Evolutionary conservation across 1,140 invertebrate species (phyloP), one percentile per base, ranked within the genome.

Genomic region (Psix sp.): DNA sequence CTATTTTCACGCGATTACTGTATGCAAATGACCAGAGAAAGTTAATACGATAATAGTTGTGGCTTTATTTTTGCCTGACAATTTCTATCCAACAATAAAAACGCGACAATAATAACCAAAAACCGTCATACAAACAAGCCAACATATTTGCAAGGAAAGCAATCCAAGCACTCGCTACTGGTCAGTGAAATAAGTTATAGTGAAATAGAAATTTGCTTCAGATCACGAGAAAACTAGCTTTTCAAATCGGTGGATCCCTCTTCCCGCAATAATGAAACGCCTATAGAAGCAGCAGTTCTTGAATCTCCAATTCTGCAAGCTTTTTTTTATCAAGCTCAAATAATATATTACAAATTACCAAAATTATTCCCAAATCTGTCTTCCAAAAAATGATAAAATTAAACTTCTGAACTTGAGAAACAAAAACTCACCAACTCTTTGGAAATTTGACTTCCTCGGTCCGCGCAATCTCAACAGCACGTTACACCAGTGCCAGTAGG

Each of bases 131-230:
- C 36, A 24, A 57, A 60, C 56, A 11, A 48, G 43, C 24, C 42
- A 51, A 15, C 57, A 62, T 70, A 56, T 70, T 62, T 70, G 66
- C 66, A 54, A 60, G 36, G 66, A 70, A 70, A 70, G 66, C 66
- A 42, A 60, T 42, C 31, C 20, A 21, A 13, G 45, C 13, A 31
- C 35, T 51, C 14, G 46, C 20, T 6, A 17, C 38, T 35, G 39
- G 33, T 46, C 65, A 17, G 31, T n/a, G 35, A 43, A 60, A 54
- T 54, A 56, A 54, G 10, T 59, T 46, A 45, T 40, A 46, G 65
- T 40, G 65, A 60, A 62, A 60, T 62, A 70, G 66, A 70, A 70
- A 70, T 70, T 62, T 48, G 26, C 60, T 54, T 60, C 48, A 40
- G 48, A 36, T 9, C n/a, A 29, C 42, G 49, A 63, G 57, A 71